Evolutionary conservation across 2,888 invertebrate species (phyloP).

Genomic region (Zaprionus obscuricornis): DNA sequence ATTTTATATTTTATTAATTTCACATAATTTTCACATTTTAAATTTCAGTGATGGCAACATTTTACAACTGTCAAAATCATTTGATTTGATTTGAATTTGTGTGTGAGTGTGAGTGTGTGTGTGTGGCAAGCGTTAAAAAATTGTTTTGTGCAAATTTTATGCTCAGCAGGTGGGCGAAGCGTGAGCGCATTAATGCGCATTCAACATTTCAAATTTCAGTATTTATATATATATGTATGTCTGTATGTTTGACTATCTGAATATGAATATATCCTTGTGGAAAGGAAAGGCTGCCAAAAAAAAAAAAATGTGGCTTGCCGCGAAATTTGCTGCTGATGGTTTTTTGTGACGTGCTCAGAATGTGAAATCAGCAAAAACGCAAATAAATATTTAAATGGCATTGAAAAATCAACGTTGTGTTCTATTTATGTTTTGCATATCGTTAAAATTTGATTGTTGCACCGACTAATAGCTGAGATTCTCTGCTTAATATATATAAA

Average conservation of each 20-base stretch:
- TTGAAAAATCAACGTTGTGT: constrained; percentile 38
- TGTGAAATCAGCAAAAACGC: constrained; percentile 42
- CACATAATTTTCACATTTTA: no score
- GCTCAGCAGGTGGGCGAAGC: constrained; percentile 4
- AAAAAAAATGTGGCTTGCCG: constrained; percentile 40
- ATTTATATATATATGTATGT: constrained; percentile 1
- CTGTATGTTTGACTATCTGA: background rate
- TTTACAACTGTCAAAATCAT: background rate
- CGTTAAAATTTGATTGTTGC: constrained; percentile 10
- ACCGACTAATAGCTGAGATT: background rate
- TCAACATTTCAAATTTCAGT: constrained; percentile 33
- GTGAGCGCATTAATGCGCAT: constrained; percentile 38
- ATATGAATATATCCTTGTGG: constrained; percentile 28
- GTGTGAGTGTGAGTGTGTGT: no score
- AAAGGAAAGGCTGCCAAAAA: constrained; percentile 22
- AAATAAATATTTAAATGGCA: constrained; percentile 57
- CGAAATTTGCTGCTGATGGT: constrained; percentile 52
- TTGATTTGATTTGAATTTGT: constrained; percentile 20
- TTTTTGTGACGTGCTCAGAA: constrained; percentile 66
- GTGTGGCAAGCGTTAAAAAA: constrained; percentile 13
- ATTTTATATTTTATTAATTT: no score
- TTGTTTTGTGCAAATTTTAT: constrained; percentile 20
- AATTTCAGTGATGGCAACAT: no score
- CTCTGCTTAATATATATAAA: no score
- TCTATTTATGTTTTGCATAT: constrained; percentile 26